These are phyloP conservation scores for Petrosia ficiformis DNA, from an alignment of 37 sponge, comb jelly and placozoan species.

Conservation along the genomic window DNA sequence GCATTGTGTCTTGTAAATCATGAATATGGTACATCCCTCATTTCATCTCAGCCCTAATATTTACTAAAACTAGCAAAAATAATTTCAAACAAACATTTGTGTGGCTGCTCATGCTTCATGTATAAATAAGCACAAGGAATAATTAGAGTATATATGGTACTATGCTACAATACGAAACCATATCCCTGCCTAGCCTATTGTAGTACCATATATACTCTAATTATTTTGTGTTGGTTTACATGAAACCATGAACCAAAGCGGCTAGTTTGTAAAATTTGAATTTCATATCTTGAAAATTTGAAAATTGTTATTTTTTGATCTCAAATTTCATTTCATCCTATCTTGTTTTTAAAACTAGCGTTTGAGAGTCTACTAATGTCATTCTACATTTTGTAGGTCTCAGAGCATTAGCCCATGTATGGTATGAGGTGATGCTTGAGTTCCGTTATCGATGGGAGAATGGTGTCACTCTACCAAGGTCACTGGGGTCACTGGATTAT, in stretches of 20 bases:
- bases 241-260: too few relatives aligned
- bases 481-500: not conserved
- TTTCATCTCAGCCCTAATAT: not conserved
- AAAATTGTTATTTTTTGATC: too few relatives aligned
- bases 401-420: constrained; percentile 65
- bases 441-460: constrained; percentile 86
- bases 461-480: constrained; percentile 49
- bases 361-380: too few relatives aligned
- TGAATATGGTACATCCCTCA: constrained; percentile 27
- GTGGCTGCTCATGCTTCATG: not conserved
- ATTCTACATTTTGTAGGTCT: constrained; percentile 67
- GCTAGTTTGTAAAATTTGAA: too few relatives aligned
- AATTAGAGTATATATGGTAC: too few relatives aligned
- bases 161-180: too few relatives aligned
- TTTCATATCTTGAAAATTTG: too few relatives aligned
- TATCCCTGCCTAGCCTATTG: too few relatives aligned
- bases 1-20: constrained; percentile 47
- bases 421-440: constrained; percentile 81
- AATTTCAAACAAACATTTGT: not conserved
- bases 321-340: too few relatives aligned
- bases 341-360: too few relatives aligned
- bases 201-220: too few relatives aligned
- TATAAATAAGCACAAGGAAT: not conserved
- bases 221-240: too few relatives aligned
- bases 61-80: not conserved